Evolutionary conservation across 2,888 invertebrate genomes (phyloP).

Genomic region (Philonicus albiceps): DNA sequence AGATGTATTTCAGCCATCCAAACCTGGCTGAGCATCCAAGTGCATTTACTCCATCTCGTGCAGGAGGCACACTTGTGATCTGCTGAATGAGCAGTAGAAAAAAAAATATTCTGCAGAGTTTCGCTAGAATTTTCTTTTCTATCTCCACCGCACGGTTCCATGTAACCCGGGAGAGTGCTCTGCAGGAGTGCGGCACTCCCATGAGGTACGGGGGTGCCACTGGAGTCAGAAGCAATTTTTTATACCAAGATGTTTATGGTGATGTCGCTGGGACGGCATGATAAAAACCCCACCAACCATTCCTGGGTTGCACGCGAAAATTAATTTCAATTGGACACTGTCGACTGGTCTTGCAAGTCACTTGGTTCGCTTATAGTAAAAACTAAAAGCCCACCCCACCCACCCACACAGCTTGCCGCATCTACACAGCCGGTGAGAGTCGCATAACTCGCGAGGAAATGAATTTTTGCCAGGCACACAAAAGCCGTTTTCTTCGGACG

Average conservation of each 20-base stretch:
- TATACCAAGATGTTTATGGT: neutral
- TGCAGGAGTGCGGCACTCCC: neutral
- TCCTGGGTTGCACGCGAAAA: neutral
- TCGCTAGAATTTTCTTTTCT: neutral
- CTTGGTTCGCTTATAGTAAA: neutral
- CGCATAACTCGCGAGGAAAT: neutral
- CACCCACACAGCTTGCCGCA: neutral
- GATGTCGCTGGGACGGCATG: neutral
- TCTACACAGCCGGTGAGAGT: neutral
- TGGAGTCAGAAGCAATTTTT: neutral
- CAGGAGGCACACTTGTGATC: neutral
- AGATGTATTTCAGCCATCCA: neutral
- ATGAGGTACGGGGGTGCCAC: neutral
- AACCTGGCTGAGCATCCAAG: neutral
- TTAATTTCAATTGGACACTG: constrained; percentile 37
- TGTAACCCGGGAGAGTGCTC: neutral
- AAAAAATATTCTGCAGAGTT: neutral
- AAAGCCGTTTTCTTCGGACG: neutral
- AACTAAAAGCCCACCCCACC: neutral
- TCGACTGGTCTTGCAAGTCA: constrained; percentile 6
- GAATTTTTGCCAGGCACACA: neutral
- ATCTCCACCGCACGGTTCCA: neutral
- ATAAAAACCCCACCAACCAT: neutral
- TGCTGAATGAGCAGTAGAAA: neutral
- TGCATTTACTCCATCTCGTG: neutral